These are phyloP conservation scores for Myzus persicae DNA, from an alignment of 1,140 invertebrate genomes.

Conservation along the genomic window DNA sequence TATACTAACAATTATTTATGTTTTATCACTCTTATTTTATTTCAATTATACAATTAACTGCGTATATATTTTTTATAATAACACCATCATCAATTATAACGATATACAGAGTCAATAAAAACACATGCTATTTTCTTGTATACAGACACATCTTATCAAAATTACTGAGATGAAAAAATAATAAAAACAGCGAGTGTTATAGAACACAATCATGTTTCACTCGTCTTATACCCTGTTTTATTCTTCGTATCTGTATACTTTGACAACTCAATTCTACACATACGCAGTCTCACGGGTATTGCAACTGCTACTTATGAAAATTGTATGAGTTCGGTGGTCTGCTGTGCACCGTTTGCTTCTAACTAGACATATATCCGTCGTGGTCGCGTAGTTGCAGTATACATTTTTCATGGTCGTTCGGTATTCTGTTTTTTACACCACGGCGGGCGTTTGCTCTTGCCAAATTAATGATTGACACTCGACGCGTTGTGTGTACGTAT, in stretches of 20 bases:
- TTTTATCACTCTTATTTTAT: neutral
- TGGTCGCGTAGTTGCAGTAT: constrained; percentile 42
- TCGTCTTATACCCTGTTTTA: constrained; percentile 38
- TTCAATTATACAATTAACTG: neutral
- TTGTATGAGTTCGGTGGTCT: constrained; percentile 43
- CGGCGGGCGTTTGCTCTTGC: neutral
- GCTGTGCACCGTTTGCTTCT: neutral
- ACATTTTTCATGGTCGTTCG: constrained; percentile 54
- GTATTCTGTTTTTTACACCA: constrained; percentile 35
- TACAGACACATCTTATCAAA: neutral
- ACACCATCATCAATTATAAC: neutral
- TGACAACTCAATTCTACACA: constrained; percentile 50
- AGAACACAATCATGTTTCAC: constrained; percentile 49
- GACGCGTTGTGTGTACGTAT: neutral
- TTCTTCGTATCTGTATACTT: constrained; percentile 39
- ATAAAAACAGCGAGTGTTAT: neutral
- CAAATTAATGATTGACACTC: constrained; percentile 53
- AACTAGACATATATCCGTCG: constrained; percentile 38
- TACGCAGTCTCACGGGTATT: constrained; percentile 27
- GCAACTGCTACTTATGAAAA: constrained; percentile 34
- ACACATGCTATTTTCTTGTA: neutral
- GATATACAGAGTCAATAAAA: neutral
- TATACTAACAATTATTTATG: too few relatives aligned
- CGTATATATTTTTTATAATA: neutral
- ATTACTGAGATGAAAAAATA: constrained; percentile 19